Conservation (phyloP, 1,140 invertebrate genomes). For the Penaeus japonicus region DNA sequence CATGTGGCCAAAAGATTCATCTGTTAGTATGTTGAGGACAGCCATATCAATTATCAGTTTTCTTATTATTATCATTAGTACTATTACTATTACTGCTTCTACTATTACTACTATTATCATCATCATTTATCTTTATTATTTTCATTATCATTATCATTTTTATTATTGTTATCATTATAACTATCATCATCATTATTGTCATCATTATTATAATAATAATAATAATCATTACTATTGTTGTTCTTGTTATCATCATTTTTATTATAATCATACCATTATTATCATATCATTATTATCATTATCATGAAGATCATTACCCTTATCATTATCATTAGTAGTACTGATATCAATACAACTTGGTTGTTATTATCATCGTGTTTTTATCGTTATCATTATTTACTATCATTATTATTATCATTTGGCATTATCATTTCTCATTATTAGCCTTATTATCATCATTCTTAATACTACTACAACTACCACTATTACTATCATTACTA, state of each 20-base stretch:
- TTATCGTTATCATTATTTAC: neutral
- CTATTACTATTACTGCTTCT: no score
- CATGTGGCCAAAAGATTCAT: neutral
- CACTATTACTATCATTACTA: neutral
- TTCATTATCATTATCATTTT: neutral
- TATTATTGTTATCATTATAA: neutral
- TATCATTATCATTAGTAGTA: neutral
- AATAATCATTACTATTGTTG: neutral
- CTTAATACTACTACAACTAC: neutral
- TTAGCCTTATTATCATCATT: neutral
- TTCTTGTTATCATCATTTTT: neutral
- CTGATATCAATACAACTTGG: no score
- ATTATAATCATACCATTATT: neutral
- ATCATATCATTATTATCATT: neutral
- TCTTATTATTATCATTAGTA: neutral
- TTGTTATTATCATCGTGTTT: neutral
- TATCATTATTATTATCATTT: neutral
- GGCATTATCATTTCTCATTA: neutral
- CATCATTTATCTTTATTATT: neutral
- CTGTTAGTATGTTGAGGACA: neutral
- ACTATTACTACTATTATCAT: no score
- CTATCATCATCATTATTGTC: neutral
- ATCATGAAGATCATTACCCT: neutral
- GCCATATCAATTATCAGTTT: no score
- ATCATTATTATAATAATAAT: neutral